phyloP scores from a whole-genome alignment of 2,888 invertebrate genomes.

The Psococerastis gibbosa region DNA sequence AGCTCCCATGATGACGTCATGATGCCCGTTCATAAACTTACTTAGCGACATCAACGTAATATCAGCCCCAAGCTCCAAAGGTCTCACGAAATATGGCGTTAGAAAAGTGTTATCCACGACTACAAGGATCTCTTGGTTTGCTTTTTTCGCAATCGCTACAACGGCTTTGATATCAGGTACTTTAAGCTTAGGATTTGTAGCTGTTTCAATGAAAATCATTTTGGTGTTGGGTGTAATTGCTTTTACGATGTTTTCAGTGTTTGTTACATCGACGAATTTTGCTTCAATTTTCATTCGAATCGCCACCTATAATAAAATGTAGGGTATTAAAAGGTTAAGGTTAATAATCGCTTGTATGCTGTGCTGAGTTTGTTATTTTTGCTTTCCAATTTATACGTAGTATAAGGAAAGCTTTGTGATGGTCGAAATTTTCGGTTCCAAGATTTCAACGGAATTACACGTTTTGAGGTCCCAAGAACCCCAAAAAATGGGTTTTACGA shows the following conservation, averaged over 20 bases:
- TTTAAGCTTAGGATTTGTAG: constrained; percentile 83
- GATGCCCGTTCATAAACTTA: constrained; percentile 45
- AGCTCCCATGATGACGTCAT: constrained; percentile 42
- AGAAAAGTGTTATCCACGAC: constrained; percentile 50
- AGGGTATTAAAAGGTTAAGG: too few relatives aligned
- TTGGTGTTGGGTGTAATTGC: constrained; percentile 69
- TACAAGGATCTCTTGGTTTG: constrained; percentile 36
- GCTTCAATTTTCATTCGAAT: constrained; percentile 49
- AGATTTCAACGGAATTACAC: too few relatives aligned
- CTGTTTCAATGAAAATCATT: constrained; percentile 85
- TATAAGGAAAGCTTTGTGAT: too few relatives aligned
- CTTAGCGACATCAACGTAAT: constrained; percentile 38
- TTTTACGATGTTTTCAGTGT: constrained; percentile 40
- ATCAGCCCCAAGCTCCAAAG: constrained; percentile 39
- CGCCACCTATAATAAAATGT: constrained; percentile 41
- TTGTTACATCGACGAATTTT: constrained; percentile 59
- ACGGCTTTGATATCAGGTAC: constrained; percentile 24
- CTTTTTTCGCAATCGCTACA: constrained; percentile 16
- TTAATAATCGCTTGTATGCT: too few relatives aligned
- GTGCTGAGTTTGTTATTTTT: too few relatives aligned
- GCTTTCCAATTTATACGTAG: too few relatives aligned
- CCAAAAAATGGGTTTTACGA: too few relatives aligned
- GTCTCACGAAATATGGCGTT: constrained; percentile 33
- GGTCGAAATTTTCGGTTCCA: too few relatives aligned
- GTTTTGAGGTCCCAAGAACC: too few relatives aligned